These are phyloP conservation scores for Myiozetetes cayanensis DNA, from an alignment of 2,113 vertebrate genomes.

Conservation along the genomic window DNA sequence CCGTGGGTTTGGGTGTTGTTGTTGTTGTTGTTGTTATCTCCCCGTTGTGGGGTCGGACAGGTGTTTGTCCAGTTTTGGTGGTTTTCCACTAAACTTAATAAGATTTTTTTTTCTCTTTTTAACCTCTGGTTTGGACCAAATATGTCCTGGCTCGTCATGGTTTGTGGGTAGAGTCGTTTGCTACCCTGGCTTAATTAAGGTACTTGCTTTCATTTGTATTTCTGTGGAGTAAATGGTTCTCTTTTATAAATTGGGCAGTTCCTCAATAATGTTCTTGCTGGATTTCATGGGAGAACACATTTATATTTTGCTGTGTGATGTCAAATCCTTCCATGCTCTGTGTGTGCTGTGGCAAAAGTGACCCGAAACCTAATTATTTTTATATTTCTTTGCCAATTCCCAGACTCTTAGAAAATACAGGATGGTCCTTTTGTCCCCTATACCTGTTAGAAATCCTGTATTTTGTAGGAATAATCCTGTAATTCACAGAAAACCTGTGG, in stretches of 20 bases:
- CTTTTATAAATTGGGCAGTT: not conserved
- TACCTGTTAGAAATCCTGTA: not conserved
- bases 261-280: not conserved
- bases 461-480: not conserved
- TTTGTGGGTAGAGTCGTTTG: not conserved
- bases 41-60: not conserved
- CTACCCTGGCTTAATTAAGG: not conserved
- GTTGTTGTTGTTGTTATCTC: too few relatives aligned
- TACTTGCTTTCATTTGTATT: not conserved
- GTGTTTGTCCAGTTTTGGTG: not conserved
- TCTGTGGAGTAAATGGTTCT: not conserved
- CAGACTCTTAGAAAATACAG: not conserved
- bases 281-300: fast-evolving
- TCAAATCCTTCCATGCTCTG: not conserved
- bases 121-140: not conserved
- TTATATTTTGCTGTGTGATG: fast-evolving
- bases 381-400: not conserved
- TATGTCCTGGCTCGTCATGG: not conserved
- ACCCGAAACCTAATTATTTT: not conserved
- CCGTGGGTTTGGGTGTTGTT: not conserved
- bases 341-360: not conserved
- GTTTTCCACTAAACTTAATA: not conserved
- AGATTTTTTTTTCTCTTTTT: not conserved
- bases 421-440: not conserved
- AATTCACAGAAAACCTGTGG: too few relatives aligned